Evolutionary conservation across 1,140 invertebrate species (phyloP).

Genomic region (Bilobella aurantiaca): DNA sequence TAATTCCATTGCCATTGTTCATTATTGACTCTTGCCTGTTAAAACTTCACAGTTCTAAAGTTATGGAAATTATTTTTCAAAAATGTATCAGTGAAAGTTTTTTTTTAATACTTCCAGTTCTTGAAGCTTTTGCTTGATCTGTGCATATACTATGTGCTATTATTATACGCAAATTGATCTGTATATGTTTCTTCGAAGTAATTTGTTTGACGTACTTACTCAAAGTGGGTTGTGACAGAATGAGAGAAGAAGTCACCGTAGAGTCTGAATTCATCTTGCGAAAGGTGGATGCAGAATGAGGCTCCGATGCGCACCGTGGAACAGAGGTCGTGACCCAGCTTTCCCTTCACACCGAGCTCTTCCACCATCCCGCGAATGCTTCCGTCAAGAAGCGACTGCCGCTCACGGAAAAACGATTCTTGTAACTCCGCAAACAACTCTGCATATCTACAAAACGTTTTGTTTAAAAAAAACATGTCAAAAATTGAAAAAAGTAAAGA

Average conservation of each 20-base stretch:
- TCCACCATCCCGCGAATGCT: conserved; percentile 65
- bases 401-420: conserved; percentile 67
- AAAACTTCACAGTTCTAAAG: too few species aligned
- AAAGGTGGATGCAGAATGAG: conserved; percentile 76
- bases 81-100: too few species aligned
- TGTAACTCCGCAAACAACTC: conserved; percentile 70
- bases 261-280: conserved; percentile 80
- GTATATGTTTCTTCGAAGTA: too few species aligned
- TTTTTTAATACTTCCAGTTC: too few species aligned
- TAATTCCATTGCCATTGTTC: too few species aligned
- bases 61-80: too few species aligned
- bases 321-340: conserved; percentile 66
- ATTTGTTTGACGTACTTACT: too few species aligned
- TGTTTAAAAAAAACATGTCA: conserved; percentile 16
- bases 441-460: conserved; percentile 50
- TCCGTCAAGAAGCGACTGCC: conserved; percentile 59
- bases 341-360: conserved; percentile 51
- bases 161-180: too few species aligned
- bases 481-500: not conserved
- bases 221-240: conserved; percentile 39
- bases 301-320: conserved; percentile 74
- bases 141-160: too few species aligned
- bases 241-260: conserved; percentile 78
- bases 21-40: too few species aligned
- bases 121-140: too few species aligned